Base-by-base conservation (phyloP, 2,888 invertebrate genomes). In the Ethmia dodecea region DNA sequence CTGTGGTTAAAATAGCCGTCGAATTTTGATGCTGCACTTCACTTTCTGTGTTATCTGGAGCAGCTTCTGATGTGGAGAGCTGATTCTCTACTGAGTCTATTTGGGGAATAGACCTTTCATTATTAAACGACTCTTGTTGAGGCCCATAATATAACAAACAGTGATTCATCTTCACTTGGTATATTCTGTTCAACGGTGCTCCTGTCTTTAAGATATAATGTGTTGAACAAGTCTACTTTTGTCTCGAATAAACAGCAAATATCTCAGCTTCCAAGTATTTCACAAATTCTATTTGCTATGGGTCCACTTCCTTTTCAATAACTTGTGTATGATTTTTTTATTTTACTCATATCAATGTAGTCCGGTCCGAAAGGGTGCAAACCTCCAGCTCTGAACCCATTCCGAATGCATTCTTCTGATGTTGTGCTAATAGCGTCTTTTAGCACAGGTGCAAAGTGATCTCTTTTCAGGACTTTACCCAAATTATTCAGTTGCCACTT, bases 291-390 rank as follows among this genome's bases (percentile, higher is more conserved):
- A 18, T n/a, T n/a, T 18, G 9, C 18, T 8, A 18, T 18, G 18
- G 5, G 5, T 18, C 6, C 5, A 18, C 18, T 9, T 18, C 9
- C 18, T 9, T 18, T 9, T 5, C 18, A n/a, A n/a, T n/a, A n/a
- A n/a, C n/a, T n/a, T n/a, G n/a, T n/a, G n/a, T n/a, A n/a, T n/a
- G n/a, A n/a, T n/a, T n/a, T n/a, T 18, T 43, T 51, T 12, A 51
- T 47, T 47, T 52, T 50, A 13, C 35, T 36, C 8, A 48, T 6
- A 35, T 55, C 52, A 1, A 52, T 20, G 13, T 49, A 55, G 8
- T 45, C 42, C 28, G 53, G 47, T 1, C 55, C 52, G 45, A 49
- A 55, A 10, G 49, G 52, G 28, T 29, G 42, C 11, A 51, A 27
- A 5, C 55, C 52, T 5, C 49, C 42, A 16, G 35, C 43, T 5